Base-by-base conservation (phyloP, 2,888 invertebrate genomes). In the Taenaris catops region DNA sequence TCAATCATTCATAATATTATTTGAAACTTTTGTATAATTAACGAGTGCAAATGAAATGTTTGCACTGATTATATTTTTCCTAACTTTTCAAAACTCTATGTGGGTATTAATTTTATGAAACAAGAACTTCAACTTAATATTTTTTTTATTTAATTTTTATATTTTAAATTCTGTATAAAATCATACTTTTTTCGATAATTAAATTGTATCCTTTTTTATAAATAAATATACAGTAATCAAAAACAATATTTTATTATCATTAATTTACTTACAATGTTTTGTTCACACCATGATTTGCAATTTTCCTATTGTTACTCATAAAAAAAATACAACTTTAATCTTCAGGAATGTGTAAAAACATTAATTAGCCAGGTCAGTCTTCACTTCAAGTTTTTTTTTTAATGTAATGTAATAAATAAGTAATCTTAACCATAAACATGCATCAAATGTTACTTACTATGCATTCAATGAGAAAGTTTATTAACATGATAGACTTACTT, bases 201-300 rank as follows among this genome's bases (percentile, higher is more conserved):
- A n/a, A n/a, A n/a, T n/a, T n/a, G n/a, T n/a, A n/a, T n/a, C n/a
- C n/a, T n/a, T n/a, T n/a, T n/a, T n/a, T n/a, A n/a, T n/a, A n/a
- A n/a, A n/a, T n/a, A n/a, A n/a, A n/a, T n/a, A n/a, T n/a, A n/a
- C n/a, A n/a, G n/a, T n/a, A n/a, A n/a, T n/a, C n/a, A n/a, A n/a
- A 55, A 66, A 62, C 56, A 59, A 58, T 56, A 51, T 62, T 67
- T 60, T 52, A 65, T 63, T 76, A 78, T 76, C 67, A 72, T 68
- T n/a, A n/a, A n/a, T n/a, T n/a, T n/a, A n/a, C n/a, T 65, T 68
- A 73, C 66, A 74, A 65, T 66, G 65, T 70, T 76, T 80, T 81
- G 80, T 78, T 83, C 74, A 73, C 64, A 64, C 68, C 50, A 60
- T 62, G 48, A 46, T 56, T 60, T 57, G 48, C 39, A 38, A 25